Percentiles rank a stretch among this genome's conserved stretches.
These are phyloP conservation scores for Amblyjoppa proteus DNA, from an alignment of 2,888 invertebrate species.

Conservation along the genomic window DNA sequence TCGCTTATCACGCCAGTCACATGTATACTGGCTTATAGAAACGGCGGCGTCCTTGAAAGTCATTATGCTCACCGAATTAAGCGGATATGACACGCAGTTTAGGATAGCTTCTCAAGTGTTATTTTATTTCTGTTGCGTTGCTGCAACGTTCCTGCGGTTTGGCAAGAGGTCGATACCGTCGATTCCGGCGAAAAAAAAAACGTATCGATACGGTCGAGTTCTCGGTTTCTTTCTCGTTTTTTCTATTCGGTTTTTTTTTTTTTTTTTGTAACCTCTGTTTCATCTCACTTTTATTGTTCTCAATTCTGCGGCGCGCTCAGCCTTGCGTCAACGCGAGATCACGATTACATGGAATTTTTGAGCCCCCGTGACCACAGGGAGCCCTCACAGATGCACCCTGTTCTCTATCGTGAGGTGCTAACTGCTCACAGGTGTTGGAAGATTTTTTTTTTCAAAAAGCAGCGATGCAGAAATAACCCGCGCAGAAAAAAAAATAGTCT, in stretches of 20 bases:
- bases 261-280: background rate
- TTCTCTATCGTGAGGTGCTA: conserved; percentile 20
- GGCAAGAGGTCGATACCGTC: conserved; percentile 42
- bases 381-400: conserved; percentile 22
- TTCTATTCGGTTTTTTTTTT: background rate
- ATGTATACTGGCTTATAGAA: conserved; percentile 10
- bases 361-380: conserved; percentile 53
- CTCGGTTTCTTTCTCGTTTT: conserved; percentile 8
- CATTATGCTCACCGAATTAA: conserved; percentile 67
- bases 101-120: conserved; percentile 73
- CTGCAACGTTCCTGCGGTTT: background rate
- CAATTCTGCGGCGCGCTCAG: conserved; percentile 67
- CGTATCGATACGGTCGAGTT: conserved; percentile 72
- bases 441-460: no score
- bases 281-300: conserved; percentile 42
- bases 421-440: conserved; percentile 17
- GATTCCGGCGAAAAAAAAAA: conserved; percentile 75
- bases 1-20: background rate
- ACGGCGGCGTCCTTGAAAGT: conserved; percentile 24
- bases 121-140: background rate
- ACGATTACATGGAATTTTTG: conserved; percentile 79
- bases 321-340: conserved; percentile 78
- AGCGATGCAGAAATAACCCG: no score
- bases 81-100: conserved; percentile 76
- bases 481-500: no score